These are phyloP conservation scores for Romanomermis culicivorax DNA, from an alignment of 2,888 invertebrate species.

Conservation along the genomic window DNA sequence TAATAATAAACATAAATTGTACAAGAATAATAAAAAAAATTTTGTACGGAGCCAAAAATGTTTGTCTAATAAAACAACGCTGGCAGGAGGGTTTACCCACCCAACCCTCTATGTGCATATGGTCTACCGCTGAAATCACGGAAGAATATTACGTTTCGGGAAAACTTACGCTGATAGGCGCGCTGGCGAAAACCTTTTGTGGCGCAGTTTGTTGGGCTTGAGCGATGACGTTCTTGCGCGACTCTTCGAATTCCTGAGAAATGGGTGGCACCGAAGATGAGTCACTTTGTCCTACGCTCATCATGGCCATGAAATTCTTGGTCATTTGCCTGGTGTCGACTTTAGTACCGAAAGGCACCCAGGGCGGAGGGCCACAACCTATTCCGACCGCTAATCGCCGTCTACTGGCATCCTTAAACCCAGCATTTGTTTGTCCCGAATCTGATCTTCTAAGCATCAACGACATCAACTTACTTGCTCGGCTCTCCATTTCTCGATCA, in stretches of 20 bases:
- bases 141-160: too few species aligned
- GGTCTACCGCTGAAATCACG: too few species aligned
- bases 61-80: too few species aligned
- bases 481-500: conserved; percentile 3
- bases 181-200: background rate
- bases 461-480: background rate
- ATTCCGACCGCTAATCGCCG: background rate
- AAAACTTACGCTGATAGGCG: background rate
- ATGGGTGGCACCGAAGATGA: background rate
- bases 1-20: too few species aligned
- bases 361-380: background rate
- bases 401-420: background rate
- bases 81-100: too few species aligned
- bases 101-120: too few species aligned
- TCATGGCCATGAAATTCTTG: background rate
- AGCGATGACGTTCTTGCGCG: background rate
- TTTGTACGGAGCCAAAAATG: too few species aligned
- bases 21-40: too few species aligned
- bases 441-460: too few species aligned
- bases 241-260: background rate
- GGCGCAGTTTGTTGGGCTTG: background rate
- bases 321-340: background rate
- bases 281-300: background rate
- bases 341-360: conserved; percentile 1
- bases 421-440: too few species aligned